These are phyloP conservation scores for Caligus rogercresseyi DNA, from an alignment of 1,140 invertebrate genomes.

Conservation along the genomic window DNA sequence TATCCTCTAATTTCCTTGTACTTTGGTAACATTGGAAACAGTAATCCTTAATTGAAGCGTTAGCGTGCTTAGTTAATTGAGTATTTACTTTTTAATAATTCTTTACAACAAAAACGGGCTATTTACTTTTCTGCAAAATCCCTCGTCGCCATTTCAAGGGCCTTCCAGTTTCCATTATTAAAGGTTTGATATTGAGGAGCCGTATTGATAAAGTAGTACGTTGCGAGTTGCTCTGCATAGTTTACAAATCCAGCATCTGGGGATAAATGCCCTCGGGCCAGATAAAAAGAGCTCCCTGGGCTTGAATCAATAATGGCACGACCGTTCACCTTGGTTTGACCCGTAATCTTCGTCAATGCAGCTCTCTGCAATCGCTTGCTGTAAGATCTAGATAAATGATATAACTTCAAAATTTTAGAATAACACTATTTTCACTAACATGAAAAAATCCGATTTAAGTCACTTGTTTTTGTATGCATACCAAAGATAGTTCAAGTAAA, in stretches of 20 bases:
- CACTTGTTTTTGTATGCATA: too few species aligned
- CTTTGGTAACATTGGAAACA: too few species aligned
- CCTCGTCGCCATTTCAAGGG: constrained; percentile 25
- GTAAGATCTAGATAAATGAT: too few species aligned
- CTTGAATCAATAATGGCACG: constrained; percentile 5
- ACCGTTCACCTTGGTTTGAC: constrained; percentile 1
- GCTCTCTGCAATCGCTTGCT: neutral
- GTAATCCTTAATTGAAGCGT: too few species aligned
- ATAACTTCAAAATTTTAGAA: too few species aligned
- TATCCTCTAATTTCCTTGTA: too few species aligned
- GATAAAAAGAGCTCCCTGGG: neutral
- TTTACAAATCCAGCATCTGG: constrained; percentile 26
- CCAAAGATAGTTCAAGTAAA: too few species aligned
- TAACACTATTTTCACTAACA: too few species aligned
- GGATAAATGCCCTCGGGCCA: constrained; percentile 24
- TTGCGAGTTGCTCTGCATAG: constrained; percentile 21
- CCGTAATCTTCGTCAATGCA: neutral
- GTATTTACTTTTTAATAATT: too few species aligned
- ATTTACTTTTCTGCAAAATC: constrained; percentile 15
- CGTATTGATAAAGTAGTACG: constrained; percentile 20
- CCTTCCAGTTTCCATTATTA: constrained; percentile 42
- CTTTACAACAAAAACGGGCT: too few species aligned
- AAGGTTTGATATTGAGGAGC: constrained; percentile 26
- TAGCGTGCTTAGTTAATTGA: too few species aligned
- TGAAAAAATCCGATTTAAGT: too few species aligned